Conservation (phyloP, 2,888 invertebrate species). For the Zygaena filipendulae region DNA sequence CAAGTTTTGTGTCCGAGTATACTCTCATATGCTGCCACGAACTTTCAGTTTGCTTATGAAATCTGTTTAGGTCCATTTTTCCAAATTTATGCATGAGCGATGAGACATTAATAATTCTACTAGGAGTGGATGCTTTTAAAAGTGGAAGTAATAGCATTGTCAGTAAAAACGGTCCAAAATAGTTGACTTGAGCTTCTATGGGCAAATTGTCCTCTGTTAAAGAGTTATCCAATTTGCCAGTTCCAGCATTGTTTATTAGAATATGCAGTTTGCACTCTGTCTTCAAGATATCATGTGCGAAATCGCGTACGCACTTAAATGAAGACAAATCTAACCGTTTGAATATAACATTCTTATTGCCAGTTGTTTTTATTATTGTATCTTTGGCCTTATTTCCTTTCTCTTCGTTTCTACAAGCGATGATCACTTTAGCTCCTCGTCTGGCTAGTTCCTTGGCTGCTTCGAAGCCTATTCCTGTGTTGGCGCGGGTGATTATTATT, state of each 20-base stretch:
- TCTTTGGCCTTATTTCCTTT: constrained; percentile 31
- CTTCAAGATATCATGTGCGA: constrained; percentile 62
- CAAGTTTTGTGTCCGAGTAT: constrained; percentile 79
- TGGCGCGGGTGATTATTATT: constrained; percentile 39
- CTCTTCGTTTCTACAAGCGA: constrained; percentile 54
- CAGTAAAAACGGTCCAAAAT: constrained; percentile 77
- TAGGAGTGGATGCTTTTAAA: constrained; percentile 67
- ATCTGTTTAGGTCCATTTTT: constrained; percentile 47
- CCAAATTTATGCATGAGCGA: constrained; percentile 66
- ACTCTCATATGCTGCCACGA: constrained; percentile 46
- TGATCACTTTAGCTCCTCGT: constrained; percentile 59
- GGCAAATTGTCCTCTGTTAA: constrained; percentile 75
- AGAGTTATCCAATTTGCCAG: constrained; percentile 55
- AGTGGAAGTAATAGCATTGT: constrained; percentile 69
- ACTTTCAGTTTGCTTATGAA: constrained; percentile 72
- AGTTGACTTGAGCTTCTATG: constrained; percentile 76
- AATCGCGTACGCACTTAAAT: constrained; percentile 59
- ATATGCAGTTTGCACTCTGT: constrained; percentile 63
- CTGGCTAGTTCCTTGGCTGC: constrained; percentile 60
- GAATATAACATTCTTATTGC: constrained; percentile 40
- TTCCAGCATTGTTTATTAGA: constrained; percentile 85
- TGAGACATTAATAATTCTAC: constrained; percentile 74
- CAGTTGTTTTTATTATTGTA: constrained; percentile 41
- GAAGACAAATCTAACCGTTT: constrained; percentile 52
- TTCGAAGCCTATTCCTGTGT: constrained; percentile 49